Base-by-base conservation (phyloP, 1,140 invertebrate species). In the Grapholita molesta region DNA sequence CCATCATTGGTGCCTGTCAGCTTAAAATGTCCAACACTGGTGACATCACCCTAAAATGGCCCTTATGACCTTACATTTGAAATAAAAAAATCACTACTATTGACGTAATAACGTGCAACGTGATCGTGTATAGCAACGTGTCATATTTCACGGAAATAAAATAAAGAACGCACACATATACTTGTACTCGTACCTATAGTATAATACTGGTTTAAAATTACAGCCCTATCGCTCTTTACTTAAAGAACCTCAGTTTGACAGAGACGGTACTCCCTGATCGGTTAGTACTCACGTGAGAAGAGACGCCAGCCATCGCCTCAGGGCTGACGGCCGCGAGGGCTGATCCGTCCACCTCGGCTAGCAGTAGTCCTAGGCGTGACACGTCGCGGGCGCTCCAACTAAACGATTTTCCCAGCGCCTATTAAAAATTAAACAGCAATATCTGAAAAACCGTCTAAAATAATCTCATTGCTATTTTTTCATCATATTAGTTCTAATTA, bases 301-400 rank as follows among this genome's bases (percentile, higher is more conserved):
- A 80, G 0, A 90, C 79, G 3, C 86, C 88, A 7, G 80, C 66
- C 79, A 90, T 82, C n/a, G 88, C 80, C 68, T 83, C 73, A 18
- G 88, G 88, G 48, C 82, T 88, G 28, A 90, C 82, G 9, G 80
- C 69, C 68, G 78, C 79, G 1, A 90, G 70, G 9, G 85, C 81
- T 3, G 65, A 33, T 12, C 82, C 87, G 0, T 79, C 71, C 2
- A 89, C 81, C 73, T 90, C 88, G 9, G 85, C 70, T 23, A 90
- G 67, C 8, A 90, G 74, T 24, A 90, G 57, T 0, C 88, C 88
- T 1, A 90, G 70, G 2, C 82, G 77, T 0, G 82, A 83, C 5
- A 90, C 86, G 55, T 90, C 87, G 8, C 82, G 76, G 0, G 85
- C 80, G 23, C 77, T 85, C 88, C 88, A 90, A 73, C 87, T 88